Evolutionary conservation across 2,888 invertebrate species (phyloP).

Genomic region (Lottia scabra): DNA sequence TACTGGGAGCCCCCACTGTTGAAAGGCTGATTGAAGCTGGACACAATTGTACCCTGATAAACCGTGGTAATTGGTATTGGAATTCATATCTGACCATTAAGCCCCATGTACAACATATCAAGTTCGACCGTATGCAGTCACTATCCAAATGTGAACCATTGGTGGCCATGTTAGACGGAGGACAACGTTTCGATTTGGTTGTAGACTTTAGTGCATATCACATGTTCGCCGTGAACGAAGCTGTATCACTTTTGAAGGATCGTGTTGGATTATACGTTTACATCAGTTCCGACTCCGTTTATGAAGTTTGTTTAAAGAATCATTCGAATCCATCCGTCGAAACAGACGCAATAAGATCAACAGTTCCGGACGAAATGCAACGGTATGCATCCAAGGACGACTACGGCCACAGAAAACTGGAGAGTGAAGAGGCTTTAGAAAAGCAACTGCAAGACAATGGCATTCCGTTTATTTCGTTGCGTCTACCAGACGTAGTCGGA

Average conservation of each 20-base stretch:
- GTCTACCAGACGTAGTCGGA: constrained; percentile 71
- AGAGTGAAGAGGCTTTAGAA: constrained; percentile 68
- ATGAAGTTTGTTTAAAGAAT: constrained; percentile 69
- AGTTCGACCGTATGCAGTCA: constrained; percentile 66
- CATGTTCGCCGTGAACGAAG: constrained; percentile 63
- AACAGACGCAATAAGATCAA: constrained; percentile 68
- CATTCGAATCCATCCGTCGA: constrained; percentile 57
- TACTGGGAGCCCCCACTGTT: constrained; percentile 69
- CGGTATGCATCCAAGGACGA: constrained; percentile 59
- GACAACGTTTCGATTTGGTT: constrained; percentile 66
- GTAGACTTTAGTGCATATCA: constrained; percentile 71
- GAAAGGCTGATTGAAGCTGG: constrained; percentile 58
- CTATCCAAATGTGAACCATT: constrained; percentile 58
- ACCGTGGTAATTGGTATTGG: constrained; percentile 71
- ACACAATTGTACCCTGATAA: constrained; percentile 63
- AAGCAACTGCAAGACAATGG: constrained; percentile 47
- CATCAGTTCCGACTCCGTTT: constrained; percentile 71
- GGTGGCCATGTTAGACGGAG: constrained; percentile 34
- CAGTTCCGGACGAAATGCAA: constrained; percentile 48
- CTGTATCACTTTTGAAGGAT: constrained; percentile 58
- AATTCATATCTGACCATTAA: constrained; percentile 58
- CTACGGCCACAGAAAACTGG: constrained; percentile 70
- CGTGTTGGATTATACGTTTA: constrained; percentile 68
- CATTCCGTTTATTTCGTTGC: constrained; percentile 66
- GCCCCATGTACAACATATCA: constrained; percentile 58